phyloP scores from a whole-genome alignment of 2,113 vertebrate species.

The Cephalopterus ornatus region DNA sequence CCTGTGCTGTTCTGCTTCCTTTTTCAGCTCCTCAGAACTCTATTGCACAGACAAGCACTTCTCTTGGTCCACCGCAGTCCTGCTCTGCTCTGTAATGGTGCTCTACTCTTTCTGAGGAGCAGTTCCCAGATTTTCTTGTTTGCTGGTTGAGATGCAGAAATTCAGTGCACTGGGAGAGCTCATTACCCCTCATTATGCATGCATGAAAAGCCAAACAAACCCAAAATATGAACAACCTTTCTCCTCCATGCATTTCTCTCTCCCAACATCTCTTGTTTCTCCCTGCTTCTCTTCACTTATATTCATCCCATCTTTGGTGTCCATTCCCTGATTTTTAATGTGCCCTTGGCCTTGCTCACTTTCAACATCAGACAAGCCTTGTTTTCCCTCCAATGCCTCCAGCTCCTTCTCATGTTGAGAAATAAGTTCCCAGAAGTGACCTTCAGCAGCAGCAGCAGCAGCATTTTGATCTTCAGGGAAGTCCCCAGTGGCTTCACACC shows the following conservation, averaged over 20 bases:
- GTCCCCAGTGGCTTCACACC: neutral
- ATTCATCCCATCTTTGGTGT: neutral
- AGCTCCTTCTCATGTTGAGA: neutral
- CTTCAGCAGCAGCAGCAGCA: neutral
- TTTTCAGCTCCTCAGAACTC: neutral
- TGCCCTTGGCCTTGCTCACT: neutral
- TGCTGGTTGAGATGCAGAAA: neutral
- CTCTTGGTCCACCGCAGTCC: neutral
- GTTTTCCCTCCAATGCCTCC: neutral
- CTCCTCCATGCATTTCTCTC: neutral
- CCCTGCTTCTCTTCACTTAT: neutral
- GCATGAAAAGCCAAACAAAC: neutral
- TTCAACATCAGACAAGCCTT: neutral
- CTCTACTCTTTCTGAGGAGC: neutral
- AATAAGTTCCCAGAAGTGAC: constrained; percentile 7
- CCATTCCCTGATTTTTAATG: neutral
- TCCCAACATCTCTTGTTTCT: neutral
- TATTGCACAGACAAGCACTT: neutral
- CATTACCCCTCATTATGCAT: neutral
- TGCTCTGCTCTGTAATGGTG: neutral
- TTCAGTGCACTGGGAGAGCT: neutral
- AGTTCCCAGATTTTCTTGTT: neutral
- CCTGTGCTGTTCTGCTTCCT: neutral
- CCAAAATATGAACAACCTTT: neutral
- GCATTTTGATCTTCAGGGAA: neutral